phyloP scores from a whole-genome alignment of 2,797 vertebrate species.

The Smutsia gigantea region DNA sequence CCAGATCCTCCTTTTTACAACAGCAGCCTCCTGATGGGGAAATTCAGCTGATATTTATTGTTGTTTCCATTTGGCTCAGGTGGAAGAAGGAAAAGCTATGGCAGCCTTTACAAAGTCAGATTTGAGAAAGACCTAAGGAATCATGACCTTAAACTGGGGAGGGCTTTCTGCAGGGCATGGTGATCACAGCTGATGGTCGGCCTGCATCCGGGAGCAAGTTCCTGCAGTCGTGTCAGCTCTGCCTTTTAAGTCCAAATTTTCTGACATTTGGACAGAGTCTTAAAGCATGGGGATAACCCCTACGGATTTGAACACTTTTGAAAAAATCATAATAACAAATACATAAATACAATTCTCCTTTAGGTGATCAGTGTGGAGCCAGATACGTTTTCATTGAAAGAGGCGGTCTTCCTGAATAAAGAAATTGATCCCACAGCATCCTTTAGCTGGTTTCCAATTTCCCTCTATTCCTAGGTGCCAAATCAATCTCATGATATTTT shows the following conservation, averaged over 20 bases:
- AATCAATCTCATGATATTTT: conserved; percentile 77
- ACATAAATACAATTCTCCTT: conserved; percentile 47
- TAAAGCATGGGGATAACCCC: background rate
- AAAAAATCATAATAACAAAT: conserved; percentile 4
- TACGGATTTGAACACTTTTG: conserved; percentile 27
- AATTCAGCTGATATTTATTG: background rate
- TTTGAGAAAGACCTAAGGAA: background rate
- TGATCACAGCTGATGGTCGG: background rate
- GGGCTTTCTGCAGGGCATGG: background rate
- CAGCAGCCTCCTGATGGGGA: background rate
- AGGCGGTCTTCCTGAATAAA: conserved; percentile 51
- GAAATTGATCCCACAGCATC: conserved; percentile 56
- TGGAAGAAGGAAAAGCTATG: background rate
- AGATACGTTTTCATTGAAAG: conserved; percentile 60
- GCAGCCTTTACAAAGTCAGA: background rate
- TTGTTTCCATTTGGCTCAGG: background rate
- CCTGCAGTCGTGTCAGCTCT: background rate
- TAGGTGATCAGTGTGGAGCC: conserved; percentile 27
- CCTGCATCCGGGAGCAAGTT: background rate
- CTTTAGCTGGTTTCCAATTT: conserved; percentile 61
- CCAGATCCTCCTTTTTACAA: background rate
- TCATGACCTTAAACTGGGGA: background rate
- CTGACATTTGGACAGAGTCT: background rate
- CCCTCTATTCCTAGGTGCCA: conserved; percentile 44
- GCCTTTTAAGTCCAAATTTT: background rate